Base-by-base conservation (phyloP, 2,888 invertebrate species). In the Panzeria rudis region DNA sequence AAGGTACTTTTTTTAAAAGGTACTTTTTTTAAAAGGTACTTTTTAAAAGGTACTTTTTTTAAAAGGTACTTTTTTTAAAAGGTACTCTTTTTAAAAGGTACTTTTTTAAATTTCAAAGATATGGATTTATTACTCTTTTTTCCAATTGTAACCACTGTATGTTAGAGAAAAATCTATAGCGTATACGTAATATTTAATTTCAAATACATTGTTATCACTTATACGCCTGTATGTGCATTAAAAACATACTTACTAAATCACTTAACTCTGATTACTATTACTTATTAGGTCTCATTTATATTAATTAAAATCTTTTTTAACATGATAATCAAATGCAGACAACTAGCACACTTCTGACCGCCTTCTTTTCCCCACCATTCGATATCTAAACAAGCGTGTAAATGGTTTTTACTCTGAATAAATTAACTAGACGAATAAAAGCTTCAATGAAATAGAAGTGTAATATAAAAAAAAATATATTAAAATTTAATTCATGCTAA, bases 321-420 rank as follows among this genome's bases (percentile, higher is more conserved):
- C 15, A 50, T 32, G 47, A 17, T 50, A 66, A 32, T 1, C 29
- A 50, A 59, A 11, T 9, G 5, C 35, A 13, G 13, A 66, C 11
- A 32, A 47, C n/a, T n/a, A n/a, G n/a, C n/a, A n/a, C n/a, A 9
- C 25, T 15, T 44, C n/a, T 44, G n/a, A n/a, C 9, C n/a, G 3
- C n/a, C 44, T 17, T 9, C 3, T 44, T 1, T 56, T 56, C 56
- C 29, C 20, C 13, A 3, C 20, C 41, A 54, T 54, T 64, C 64
- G 17, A 64, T 62, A 38, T 41, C 38, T 64, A 62, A 62, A 50
- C 25, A 52, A 64, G 50, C 75, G 62, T 41, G 38, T 52, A 75
- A 62, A 41, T 52, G 62, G 25, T 52, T 23, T 73, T 62, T 29
- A 15, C 38, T 8, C 5, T 23, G 17, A 17, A 75, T 50, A 75